A percentile compares a stretch with the other conserved stretches of the same genome.
phyloP scores from a whole-genome alignment of 2,888 invertebrate genomes.

The Autographa pulchrina region DNA sequence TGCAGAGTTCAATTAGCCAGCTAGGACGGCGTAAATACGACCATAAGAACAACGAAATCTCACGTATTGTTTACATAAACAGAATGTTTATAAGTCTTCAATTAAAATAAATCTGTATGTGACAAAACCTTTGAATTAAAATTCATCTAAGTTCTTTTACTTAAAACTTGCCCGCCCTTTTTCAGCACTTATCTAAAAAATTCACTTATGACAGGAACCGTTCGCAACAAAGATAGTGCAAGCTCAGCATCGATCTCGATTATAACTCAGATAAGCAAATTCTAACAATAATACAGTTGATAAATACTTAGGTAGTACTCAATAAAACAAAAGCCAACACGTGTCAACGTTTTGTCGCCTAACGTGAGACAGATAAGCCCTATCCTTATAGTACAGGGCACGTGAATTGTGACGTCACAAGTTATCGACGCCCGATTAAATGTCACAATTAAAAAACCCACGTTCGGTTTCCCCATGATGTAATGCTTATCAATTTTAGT shows the following conservation, averaged over 20 bases:
- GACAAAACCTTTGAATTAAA: not conserved
- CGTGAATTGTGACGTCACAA: conserved; percentile 34
- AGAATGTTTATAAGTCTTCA: conserved; percentile 21
- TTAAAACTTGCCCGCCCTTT: no score
- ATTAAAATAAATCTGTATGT: conserved; percentile 5
- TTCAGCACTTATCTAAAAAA: no score
- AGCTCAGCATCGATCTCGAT: conserved; percentile 1
- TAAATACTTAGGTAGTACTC: conserved; percentile 3
- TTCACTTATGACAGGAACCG: not conserved
- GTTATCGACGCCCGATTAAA: conserved; percentile 36
- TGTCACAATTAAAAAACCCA: conserved; percentile 16
- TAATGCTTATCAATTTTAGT: not conserved
- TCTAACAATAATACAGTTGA: not conserved
- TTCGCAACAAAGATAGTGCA: not conserved
- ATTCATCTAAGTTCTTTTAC: no score
- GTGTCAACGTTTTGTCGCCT: conserved; percentile 22
- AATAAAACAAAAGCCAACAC: conserved; percentile 31
- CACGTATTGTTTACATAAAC: conserved; percentile 37
- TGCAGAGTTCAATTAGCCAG: no score
- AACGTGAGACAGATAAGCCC: conserved; percentile 39
- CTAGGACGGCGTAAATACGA: no score
- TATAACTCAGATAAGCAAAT: not conserved
- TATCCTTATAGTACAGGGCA: conserved; percentile 19
- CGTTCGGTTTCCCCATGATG: conserved; percentile 27
- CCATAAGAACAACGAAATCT: no score